Evolutionary conservation across 2,113 vertebrate genomes (phyloP).

Genomic region (Orthochromis malagaraziensis): DNA sequence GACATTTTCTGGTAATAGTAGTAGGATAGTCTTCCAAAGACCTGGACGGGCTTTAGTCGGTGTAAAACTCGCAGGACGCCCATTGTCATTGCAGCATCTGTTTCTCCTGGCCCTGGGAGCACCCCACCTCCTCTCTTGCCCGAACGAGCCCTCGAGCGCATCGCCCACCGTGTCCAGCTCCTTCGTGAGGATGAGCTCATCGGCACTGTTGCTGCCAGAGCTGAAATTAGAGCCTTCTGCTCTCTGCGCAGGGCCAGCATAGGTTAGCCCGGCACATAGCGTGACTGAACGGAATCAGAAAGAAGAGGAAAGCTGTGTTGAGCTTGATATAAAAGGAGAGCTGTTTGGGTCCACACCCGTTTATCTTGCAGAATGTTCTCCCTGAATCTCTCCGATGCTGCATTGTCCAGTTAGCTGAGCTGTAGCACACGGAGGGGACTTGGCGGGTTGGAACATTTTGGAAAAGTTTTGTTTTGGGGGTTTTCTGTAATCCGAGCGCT

Average conservation of each 20-base stretch:
- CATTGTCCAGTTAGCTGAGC: neutral
- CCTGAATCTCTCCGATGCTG: neutral
- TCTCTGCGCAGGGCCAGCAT: slow-evolving; percentile 50
- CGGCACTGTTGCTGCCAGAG: slow-evolving; percentile 58
- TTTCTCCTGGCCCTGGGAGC: slow-evolving; percentile 35
- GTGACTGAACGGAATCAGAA: slow-evolving; percentile 62
- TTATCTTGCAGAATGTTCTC: neutral
- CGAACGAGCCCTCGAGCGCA: slow-evolving; percentile 48
- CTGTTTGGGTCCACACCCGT: neutral
- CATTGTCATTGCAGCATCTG: slow-evolving; percentile 57
- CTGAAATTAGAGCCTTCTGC: slow-evolving; percentile 67
- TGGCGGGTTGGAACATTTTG: neutral
- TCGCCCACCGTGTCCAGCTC: slow-evolving; percentile 56
- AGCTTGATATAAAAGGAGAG: slow-evolving; percentile 19
- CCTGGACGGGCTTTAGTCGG: slow-evolving; percentile 8
- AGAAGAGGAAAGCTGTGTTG: slow-evolving; percentile 49
- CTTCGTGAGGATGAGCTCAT: slow-evolving; percentile 68
- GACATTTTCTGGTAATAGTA: slow-evolving; percentile 7
- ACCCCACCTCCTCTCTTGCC: neutral
- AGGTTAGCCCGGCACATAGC: slow-evolving; percentile 63
- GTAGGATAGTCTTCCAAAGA: neutral
- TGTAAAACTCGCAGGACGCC: slow-evolving; percentile 31
- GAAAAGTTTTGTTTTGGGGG: slow-evolving; percentile 35
- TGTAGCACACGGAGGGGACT: neutral
- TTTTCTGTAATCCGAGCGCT: slow-evolving; percentile 33